Evolutionary conservation across 2,888 invertebrate species (phyloP).

Genomic region (Pristionchus exspectatus): DNA sequence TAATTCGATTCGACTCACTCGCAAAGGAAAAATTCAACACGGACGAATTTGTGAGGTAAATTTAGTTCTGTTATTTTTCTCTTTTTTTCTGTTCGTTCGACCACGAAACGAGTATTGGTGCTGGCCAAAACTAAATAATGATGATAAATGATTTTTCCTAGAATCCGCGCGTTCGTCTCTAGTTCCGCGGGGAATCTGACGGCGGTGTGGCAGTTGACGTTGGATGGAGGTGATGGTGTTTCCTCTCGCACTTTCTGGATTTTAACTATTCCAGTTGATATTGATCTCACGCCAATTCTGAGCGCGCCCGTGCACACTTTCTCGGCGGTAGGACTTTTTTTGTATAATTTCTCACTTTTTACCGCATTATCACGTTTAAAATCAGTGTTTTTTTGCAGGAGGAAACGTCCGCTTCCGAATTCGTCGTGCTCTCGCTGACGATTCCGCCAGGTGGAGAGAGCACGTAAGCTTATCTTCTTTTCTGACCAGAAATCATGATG

Average conservation of each 20-base stretch:
- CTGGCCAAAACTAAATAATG: too few species aligned
- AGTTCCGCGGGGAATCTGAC: conserved; percentile 29
- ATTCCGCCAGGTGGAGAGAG: conserved; percentile 47
- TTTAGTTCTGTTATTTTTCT: background rate
- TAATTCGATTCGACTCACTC: conserved; percentile 1
- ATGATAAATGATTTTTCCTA: background rate
- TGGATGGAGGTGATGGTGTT: background rate
- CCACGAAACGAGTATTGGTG: too few species aligned
- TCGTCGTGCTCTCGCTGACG: conserved; percentile 36
- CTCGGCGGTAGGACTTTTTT: background rate
- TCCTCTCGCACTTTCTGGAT: too few species aligned
- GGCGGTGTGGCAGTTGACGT: conserved; percentile 15
- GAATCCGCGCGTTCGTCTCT: conserved; percentile 44
- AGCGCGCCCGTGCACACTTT: conserved; percentile 10
- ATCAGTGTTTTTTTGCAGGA: background rate
- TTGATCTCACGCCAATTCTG: conserved; percentile 16
- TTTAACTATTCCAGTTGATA: background rate
- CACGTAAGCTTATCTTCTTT: background rate
- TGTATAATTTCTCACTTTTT: too few species aligned
- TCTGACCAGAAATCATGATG: too few species aligned
- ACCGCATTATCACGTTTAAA: background rate
- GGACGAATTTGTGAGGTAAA: conserved; percentile 37
- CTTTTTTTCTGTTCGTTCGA: too few species aligned
- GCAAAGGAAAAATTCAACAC: conserved; percentile 21
- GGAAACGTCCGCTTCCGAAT: background rate